Base-by-base conservation (phyloP, 2,113 vertebrate species). In the Myrmecobius fasciatus region DNA sequence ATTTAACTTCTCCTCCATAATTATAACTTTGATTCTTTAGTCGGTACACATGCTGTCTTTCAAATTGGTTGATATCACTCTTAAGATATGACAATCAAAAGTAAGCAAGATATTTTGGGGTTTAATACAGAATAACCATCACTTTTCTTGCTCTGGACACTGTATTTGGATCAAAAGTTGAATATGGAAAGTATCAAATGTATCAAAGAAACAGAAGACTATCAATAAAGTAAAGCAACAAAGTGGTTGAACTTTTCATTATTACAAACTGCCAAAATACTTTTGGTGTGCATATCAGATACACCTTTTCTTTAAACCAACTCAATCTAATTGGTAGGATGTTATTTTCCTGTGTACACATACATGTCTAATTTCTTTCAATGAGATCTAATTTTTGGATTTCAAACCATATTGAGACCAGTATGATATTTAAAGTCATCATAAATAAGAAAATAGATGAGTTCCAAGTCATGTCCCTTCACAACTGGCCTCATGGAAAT, bases 391-490 rank as follows among this genome's bases (percentile, higher is more conserved):
- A 28, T 31, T 83, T 83, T 43, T 0, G 7, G n/a, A 43, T 43
- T 83, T 83, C n/a, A 83, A 83, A 83, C 67, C 11, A 43, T 24
- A 43, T 83, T 43, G 67, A 31, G 14, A 8, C 4, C 8, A 1
- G 24, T 20, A 0, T 17, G 3, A 8, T 31, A 1, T 7, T 8
- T 11, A 25, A 12, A 25, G 7, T 47, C 48, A 49, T 43, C 0
- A 0, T 14, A 47, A 43, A 20, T 3, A 43, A 89, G 46, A 90
- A 92, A 43, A 24, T 26, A 56, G 51, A 17, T 2, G 28, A 25
- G 47, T 11, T 0, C 0, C 6, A 47, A 47, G 11, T 28, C n/a
- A 31, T 60, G 25, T 0, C 43, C 8, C 48, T 14, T 75, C 91
- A 89, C 46, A 28, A 31, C 25, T 26, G 89, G 53, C 25, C 17